These are phyloP conservation scores for Tribolium castaneum DNA, from an alignment of 1,140 invertebrate species.

Conservation along the genomic window DNA sequence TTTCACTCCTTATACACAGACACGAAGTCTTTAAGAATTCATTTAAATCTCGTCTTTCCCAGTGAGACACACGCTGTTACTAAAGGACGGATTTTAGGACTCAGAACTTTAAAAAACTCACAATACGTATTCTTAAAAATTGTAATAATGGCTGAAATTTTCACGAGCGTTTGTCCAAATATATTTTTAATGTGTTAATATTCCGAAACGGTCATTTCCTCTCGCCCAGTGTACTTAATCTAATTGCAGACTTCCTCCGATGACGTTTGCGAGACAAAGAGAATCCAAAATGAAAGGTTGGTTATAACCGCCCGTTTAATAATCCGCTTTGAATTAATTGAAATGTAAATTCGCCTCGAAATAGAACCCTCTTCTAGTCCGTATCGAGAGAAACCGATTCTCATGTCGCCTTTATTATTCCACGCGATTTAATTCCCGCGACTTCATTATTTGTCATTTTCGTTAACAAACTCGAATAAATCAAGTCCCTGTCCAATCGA, in stretches of 20 bases:
- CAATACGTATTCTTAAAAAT: no score
- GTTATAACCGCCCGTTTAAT: conserved; percentile 19
- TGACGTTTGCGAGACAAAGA: conserved; percentile 15
- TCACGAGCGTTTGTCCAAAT: no score
- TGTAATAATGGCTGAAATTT: no score
- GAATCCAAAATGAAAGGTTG: conserved; percentile 17
- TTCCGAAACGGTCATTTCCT: background rate
- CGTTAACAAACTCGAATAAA: background rate
- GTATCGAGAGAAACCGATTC: background rate
- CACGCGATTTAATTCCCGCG: background rate
- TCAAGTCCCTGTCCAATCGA: background rate
- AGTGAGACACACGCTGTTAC: background rate
- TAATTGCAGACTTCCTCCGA: background rate
- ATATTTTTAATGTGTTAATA: no score
- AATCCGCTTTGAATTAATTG: conserved; percentile 26
- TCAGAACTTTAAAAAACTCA: no score
- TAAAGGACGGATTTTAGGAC: no score
- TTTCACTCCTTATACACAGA: no score
- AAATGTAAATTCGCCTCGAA: conserved; percentile 25
- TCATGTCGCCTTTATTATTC: background rate
- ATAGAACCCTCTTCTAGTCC: conserved; percentile 4
- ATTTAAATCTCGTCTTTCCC: background rate
- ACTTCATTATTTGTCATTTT: no score
- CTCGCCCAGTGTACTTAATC: background rate
- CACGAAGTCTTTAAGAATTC: no score